Percentiles rank a stretch among this genome's conserved stretches.
Evolutionary conservation across 2,113 vertebrate genomes (phyloP).

Genomic region (Mola mola): DNA sequence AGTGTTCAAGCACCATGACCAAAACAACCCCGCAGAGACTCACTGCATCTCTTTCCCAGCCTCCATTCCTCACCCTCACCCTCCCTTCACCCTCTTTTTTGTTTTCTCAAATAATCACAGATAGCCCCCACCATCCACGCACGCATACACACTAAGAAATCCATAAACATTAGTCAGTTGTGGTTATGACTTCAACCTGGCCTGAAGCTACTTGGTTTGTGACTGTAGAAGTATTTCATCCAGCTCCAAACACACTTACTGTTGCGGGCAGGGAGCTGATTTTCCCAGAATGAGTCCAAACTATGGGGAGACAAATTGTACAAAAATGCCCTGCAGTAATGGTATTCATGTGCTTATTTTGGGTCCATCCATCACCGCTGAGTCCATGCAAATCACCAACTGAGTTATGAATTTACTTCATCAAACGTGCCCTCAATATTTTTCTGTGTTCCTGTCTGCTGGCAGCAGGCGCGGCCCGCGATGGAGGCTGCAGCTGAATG

Average conservation of each 20-base stretch:
- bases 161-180: slow-evolving; percentile 62
- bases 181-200: slow-evolving; percentile 53
- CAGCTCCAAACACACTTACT: slow-evolving; percentile 46
- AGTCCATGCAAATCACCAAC: slow-evolving; percentile 62
- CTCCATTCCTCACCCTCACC: too few species aligned
- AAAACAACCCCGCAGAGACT: slow-evolving; percentile 73
- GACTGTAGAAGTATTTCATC: slow-evolving; percentile 53
- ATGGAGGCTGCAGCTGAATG: slow-evolving; percentile 38
- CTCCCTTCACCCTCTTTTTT: too few species aligned
- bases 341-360: slow-evolving; percentile 44
- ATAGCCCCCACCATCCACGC: slow-evolving; percentile 34
- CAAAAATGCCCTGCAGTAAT: slow-evolving; percentile 62
- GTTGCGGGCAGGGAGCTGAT: slow-evolving; percentile 42
- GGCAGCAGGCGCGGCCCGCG: too few species aligned
- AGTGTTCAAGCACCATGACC: slow-evolving; percentile 74
- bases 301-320: slow-evolving; percentile 43
- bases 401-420: slow-evolving; percentile 47
- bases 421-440: too few species aligned
- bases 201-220: slow-evolving; percentile 49
- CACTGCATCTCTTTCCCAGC: slow-evolving; percentile 46
- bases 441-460: too few species aligned
- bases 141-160: slow-evolving; percentile 23
- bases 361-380: slow-evolving; percentile 51
- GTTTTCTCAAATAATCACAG: slow-evolving; percentile 55
- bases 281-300: slow-evolving; percentile 42